Conservation (phyloP, 2,888 invertebrate genomes). For the Drosophila neonasuta region DNA sequence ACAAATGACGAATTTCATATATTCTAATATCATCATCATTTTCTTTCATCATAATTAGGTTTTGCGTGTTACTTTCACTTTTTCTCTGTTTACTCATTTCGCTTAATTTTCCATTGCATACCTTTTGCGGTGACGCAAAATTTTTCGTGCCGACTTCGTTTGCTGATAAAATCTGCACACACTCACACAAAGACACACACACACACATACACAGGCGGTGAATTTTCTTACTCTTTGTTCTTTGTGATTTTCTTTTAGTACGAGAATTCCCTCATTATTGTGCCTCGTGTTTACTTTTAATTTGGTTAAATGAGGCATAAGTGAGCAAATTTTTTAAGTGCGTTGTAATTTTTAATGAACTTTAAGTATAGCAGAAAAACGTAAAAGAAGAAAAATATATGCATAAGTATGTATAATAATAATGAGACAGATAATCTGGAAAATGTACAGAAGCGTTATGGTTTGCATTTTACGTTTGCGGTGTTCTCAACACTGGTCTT, state of each 20-base stretch:
- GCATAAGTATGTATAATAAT: slow-evolving; percentile 22
- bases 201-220: slow-evolving; percentile 8
- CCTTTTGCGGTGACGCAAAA: slow-evolving; percentile 62
- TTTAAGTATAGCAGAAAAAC: slow-evolving; percentile 38
- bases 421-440: slow-evolving; percentile 28
- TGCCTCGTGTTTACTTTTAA: slow-evolving; percentile 72
- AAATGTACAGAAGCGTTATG: slow-evolving; percentile 16
- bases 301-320: slow-evolving; percentile 77
- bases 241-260: slow-evolving; percentile 15
- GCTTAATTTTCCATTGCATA: slow-evolving; percentile 66
- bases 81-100: slow-evolving; percentile 38
- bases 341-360: slow-evolving; percentile 73
- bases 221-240: slow-evolving; percentile 27
- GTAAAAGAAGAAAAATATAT: slow-evolving; percentile 4
- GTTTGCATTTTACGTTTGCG: slow-evolving; percentile 15
- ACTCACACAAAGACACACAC: slow-evolving; percentile 4
- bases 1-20: neutral
- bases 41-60: slow-evolving; percentile 10
- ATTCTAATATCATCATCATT: slow-evolving; percentile 20
- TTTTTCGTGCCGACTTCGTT: slow-evolving; percentile 31
- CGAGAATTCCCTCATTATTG: slow-evolving; percentile 37
- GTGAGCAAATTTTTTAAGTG: slow-evolving; percentile 72
- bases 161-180: slow-evolving; percentile 62
- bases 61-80: slow-evolving; percentile 64
- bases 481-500: neutral